Evolutionary conservation across 2,797 vertebrate genomes (phyloP), one percentile per base, ranked within the genome.

Genomic region (Psittacula derbiana): DNA sequence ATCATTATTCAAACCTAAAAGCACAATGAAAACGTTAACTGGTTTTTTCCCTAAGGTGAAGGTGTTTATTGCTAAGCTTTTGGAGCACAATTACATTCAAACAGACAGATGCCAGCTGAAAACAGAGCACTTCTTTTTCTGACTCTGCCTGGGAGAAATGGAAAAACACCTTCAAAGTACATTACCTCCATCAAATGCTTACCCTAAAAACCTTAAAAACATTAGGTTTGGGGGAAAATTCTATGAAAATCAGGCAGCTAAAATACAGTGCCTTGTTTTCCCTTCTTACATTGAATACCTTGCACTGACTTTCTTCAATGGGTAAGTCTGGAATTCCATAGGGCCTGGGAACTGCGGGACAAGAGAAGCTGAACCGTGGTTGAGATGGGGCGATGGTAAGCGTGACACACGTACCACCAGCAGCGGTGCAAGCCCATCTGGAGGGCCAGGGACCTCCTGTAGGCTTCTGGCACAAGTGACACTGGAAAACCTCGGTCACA

Each of bases 1-100:
- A 95, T 95, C 90, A 91, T 96, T 97, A 96, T 95, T 97, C 96
- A 97, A 97, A 97, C 73, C 92, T 83, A 95, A 97, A 97, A 97
- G 95, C 82, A 86, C 89, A 96, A 96, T 90, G 80, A 95, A 97
- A 97, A 93, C 47, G 65, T 95, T 97, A 97, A 97, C 92, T 64
- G 96, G 71, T 50, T 83, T 83, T 96, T 96, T 96, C 91, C 92
- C 93, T 92, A 80, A 94, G 75, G 86, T 96, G 84, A 83, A 94
- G 41, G 66, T 96, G 70, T 94, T 96, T 95, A 95, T 92, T 92
- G 58, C 80, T 89, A 95, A 80, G 33, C 79, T 97, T 94, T 64
- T 97, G 76, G 53, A 92, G 80, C 47, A 82, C 86, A 85, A 70
- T 97, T 97, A 86, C 57, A 60, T 95, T 93, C 91, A 93, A 89